Evolutionary conservation across 2,888 invertebrate genomes (phyloP), one percentile per base, ranked within the genome.

Genomic region (Pseudococcus viburni): DNA sequence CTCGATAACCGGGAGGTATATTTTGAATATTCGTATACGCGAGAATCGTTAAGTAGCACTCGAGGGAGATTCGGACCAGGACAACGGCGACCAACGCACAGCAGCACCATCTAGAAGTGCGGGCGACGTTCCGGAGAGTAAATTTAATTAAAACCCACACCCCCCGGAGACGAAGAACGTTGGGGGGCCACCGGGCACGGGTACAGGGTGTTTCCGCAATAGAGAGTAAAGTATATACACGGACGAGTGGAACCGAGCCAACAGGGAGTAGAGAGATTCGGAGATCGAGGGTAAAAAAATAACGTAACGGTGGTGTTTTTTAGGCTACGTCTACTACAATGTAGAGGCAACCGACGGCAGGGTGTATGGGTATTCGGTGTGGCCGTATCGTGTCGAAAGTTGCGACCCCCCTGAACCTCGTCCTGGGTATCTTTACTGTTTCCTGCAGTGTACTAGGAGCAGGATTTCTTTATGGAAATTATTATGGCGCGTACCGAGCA

Each of bases 21-120:
- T 59, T 59, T 15, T 59, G 59, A 15, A 51, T 59, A 59, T 59
- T 59, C 59, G 59, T 59, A 59, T 17, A 17, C 59, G 59, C 59
- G n/a, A 59, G 59, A 59, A 59, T 59, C n/a, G 59, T 59, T 59
- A 59, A 59, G 59, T 59, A 59, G 59, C n/a, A 59, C 59, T 59
- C 59, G 59, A 59, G n/a, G 59, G 59, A 59, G 51, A 51, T 51
- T 59, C 15, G 59, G n/a, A 8, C 17, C 17, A 5, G 17, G 1
- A 8, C 42, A 8, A n/a, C 59, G 59, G 59, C 3, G 59, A 0
- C 39, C n/a, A n/a, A n/a, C n/a, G n/a, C n/a, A n/a, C n/a, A 4
- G 59, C n/a, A 51, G 15, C 15, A 51, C 51, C 11, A 15, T 12
- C 42, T 7, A 15, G 51, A 51, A 15, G 15, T 33, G 12, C 51